Evolutionary conservation across 2,797 vertebrate genomes (phyloP), one percentile per base, ranked within the genome.

Genomic region (Acropternis orthonyx): DNA sequence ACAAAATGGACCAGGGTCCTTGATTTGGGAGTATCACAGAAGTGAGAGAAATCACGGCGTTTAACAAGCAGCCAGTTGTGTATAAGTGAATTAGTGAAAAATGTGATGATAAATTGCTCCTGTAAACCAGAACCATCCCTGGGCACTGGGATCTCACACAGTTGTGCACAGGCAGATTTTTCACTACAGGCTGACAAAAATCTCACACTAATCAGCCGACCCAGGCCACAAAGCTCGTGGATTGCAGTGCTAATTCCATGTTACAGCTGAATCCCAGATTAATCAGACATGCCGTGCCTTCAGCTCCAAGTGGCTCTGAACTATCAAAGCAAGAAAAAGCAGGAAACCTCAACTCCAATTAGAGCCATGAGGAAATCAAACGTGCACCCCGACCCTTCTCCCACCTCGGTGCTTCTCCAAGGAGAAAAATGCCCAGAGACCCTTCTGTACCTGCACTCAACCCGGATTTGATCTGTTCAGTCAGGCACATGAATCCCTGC

Each of bases 181-280:
- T 77, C 66, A 46, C 76, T 43, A 9, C 1, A 12, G 1, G 6
- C 54, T 41, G 84, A 89, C 49, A 67, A 79, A 82, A 87, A 85
- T 30, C 89, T 76, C 80, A 1, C 7, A 0, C 36, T 62, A 48
- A 92, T 82, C 80, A 37, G 43, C 71, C 51, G 3, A 1, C 0
- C 2, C 89, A 68, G 88, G 79, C 37, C 93, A 20, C 69, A 59
- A 13, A 84, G 81, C 93, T 65, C 16, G 36, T 23, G 94, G 92
- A 75, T 34, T 46, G 79, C 39, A 39, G 71, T 0, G 27, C 8
- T 78, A 81, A 91, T 61, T 66, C 92, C 78, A 2, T 26, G 71
- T 51, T 16, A 0, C 0, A 18, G 8, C 77, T 11, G 54, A 69
- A 87, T 48, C 89, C 66, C 74, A 36, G 66, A 41, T 76, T n/a